These are phyloP conservation scores for Calliphora vicina DNA, from an alignment of 1,140 invertebrate species.

Conservation along the genomic window DNA sequence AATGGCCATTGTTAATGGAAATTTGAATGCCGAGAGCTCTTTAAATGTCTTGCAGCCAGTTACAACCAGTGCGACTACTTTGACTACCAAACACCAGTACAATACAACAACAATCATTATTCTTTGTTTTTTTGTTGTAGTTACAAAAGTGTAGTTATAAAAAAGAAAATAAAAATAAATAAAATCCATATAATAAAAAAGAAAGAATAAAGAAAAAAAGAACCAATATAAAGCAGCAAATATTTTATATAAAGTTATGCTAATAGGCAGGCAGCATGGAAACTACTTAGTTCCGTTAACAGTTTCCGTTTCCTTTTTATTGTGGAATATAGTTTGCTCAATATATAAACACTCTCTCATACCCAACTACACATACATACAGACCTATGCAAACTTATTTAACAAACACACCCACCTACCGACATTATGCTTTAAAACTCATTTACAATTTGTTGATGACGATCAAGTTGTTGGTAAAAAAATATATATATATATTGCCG, in stretches of 20 bases:
- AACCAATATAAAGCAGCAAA: not conserved
- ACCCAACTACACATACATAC: not conserved
- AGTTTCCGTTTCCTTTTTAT: conserved; percentile 13
- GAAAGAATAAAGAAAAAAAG: not conserved
- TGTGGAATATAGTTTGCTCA: not conserved
- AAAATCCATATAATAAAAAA: not conserved
- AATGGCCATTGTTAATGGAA: no score
- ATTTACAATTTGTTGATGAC: not conserved
- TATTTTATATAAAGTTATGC: conserved; percentile 3
- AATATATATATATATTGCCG: not conserved
- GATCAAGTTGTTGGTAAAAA: not conserved
- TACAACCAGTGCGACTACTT: not conserved
- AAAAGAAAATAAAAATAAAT: not conserved
- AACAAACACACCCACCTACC: not conserved
- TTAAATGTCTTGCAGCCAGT: no score
- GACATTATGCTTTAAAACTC: not conserved
- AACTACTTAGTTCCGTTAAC: conserved; percentile 16
- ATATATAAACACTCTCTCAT: not conserved
- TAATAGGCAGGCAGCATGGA: conserved; percentile 8
- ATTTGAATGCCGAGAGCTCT: no score
- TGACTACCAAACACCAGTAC: not conserved
- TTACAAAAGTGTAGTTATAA: not conserved
- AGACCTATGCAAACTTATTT: not conserved
- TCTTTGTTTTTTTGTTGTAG: not conserved
- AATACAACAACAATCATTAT: not conserved